A percentile compares a stretch with the other conserved stretches of the same genome.
Conservation (phyloP, 1,140 invertebrate species). For the Bradysia coprophila region DNA sequence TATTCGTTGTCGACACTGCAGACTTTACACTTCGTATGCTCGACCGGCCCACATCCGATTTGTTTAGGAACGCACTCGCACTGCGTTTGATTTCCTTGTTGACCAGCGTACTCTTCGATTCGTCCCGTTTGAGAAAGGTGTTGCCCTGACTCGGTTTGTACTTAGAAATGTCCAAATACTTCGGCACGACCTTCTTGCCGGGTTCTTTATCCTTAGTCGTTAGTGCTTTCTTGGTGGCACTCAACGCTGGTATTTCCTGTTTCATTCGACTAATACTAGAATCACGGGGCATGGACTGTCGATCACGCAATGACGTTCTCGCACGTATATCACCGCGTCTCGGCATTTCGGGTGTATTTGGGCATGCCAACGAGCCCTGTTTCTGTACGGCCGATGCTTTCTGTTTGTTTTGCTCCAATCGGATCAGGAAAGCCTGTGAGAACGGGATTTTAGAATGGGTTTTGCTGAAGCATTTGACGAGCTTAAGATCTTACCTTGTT, state of each 20-base stretch:
- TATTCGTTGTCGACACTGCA: no score
- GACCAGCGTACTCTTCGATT: constrained; percentile 33
- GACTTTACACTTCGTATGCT: constrained; percentile 20
- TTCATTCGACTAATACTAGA: constrained; percentile 20
- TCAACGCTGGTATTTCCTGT: constrained; percentile 20
- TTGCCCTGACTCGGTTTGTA: constrained; percentile 29
- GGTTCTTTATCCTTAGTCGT: constrained; percentile 6
- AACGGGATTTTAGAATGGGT: no score
- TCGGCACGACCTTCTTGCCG: constrained; percentile 14
- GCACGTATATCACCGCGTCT: constrained; percentile 11
- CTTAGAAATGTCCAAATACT: constrained; percentile 36
- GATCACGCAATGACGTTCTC: constrained; percentile 9
- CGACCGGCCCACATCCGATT: constrained; percentile 13
- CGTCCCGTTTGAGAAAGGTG: constrained; percentile 32
- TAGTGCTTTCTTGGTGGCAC: constrained; percentile 15
- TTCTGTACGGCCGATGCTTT: constrained; percentile 17
- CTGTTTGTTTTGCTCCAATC: constrained; percentile 22
- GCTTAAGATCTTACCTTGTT: no score
- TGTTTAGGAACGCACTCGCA: constrained; percentile 17
- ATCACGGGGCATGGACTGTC: constrained; percentile 20
- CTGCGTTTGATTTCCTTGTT: constrained; percentile 17
- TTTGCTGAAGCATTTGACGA: no score
- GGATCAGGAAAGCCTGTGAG: constrained; percentile 27
- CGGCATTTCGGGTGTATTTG: constrained; percentile 30
- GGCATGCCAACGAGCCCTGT: constrained; percentile 23